Base-by-base conservation (phyloP, 1,140 invertebrate genomes). In the Coboldia fuscipes region DNA sequence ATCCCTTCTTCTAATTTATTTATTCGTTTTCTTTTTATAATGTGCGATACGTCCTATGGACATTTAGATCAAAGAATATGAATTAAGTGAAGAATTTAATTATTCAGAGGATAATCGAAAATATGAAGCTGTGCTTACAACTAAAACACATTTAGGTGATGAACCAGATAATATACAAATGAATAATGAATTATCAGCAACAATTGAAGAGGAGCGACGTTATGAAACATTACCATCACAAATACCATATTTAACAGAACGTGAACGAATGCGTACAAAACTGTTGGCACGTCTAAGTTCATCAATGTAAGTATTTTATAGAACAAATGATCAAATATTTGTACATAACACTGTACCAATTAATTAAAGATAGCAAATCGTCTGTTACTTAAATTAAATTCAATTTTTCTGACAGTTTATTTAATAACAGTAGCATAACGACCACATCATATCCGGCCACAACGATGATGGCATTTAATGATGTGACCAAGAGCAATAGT, bases 1-100 rank as follows among this genome's bases (percentile, higher is more conserved):
- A n/a, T n/a, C n/a, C n/a, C n/a, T n/a, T n/a, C n/a, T n/a, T n/a
- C n/a, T n/a, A n/a, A n/a, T n/a, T n/a, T n/a, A n/a, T n/a, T n/a
- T n/a, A n/a, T n/a, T n/a, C n/a, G n/a, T n/a, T n/a, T n/a, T n/a
- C n/a, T n/a, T n/a, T n/a, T n/a, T n/a, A n/a, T n/a, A n/a, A n/a
- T 8, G 27, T 8, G 27, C 5, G 14, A 29, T 6, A 29, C n/a
- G 9, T 5, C 27, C n/a, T 10, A 29, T 10, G 14, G 8, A 5
- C 14, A 61, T 61, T 2, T 59, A 86, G 82, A 57, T 82, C 35
- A 76, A 75, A 45, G 80, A 84, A 58, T 86, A 85, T 58, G 79
- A 82, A 53, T 56, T 85, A 40, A 78, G 75, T 40, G 76, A 84
- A 60, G 76, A 78, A 37, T 84, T 84, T 54, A 76, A 83, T 56